Evolutionary conservation across 2,113 vertebrate species (phyloP).

Genomic region (Myxocyprinus asiaticus): DNA sequence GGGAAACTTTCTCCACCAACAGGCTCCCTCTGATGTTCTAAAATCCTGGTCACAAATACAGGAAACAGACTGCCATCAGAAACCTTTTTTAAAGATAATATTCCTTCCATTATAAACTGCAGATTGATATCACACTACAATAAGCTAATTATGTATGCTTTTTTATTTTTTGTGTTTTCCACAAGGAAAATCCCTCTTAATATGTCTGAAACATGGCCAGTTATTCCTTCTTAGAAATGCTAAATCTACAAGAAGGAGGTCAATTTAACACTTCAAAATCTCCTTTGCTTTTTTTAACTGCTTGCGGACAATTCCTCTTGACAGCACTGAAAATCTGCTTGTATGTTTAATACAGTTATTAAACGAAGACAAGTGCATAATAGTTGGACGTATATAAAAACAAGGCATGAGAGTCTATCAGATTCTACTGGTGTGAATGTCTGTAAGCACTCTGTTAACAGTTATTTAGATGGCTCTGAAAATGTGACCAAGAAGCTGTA

Average conservation of each 20-base stretch:
- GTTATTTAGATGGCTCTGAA: too few relatives aligned
- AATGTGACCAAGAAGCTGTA: too few relatives aligned
- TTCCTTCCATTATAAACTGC: neutral
- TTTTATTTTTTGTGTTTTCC: neutral
- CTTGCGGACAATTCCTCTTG: neutral
- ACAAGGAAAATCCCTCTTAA: too few relatives aligned
- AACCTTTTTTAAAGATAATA: neutral
- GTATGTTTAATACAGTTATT: too few relatives aligned
- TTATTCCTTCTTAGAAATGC: too few relatives aligned
- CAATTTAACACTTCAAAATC: neutral
- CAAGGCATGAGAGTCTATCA: too few relatives aligned
- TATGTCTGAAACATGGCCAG: too few relatives aligned
- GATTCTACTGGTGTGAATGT: too few relatives aligned
- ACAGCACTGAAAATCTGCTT: too few relatives aligned
- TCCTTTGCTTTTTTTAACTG: neutral
- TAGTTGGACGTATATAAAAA: too few relatives aligned
- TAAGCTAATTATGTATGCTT: neutral
- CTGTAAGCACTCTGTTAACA: too few relatives aligned
- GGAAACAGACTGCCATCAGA: neutral
- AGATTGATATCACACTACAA: neutral
- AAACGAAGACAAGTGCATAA: too few relatives aligned
- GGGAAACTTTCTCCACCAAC: neutral
- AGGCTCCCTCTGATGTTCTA: conserved; percentile 38
- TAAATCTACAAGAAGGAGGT: neutral
- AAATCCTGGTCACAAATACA: neutral